A percentile compares a stretch with the other conserved stretches of the same genome.
Evolutionary conservation across 2,113 vertebrate genomes (phyloP).

Genomic region (Grammomys surdaster): DNA sequence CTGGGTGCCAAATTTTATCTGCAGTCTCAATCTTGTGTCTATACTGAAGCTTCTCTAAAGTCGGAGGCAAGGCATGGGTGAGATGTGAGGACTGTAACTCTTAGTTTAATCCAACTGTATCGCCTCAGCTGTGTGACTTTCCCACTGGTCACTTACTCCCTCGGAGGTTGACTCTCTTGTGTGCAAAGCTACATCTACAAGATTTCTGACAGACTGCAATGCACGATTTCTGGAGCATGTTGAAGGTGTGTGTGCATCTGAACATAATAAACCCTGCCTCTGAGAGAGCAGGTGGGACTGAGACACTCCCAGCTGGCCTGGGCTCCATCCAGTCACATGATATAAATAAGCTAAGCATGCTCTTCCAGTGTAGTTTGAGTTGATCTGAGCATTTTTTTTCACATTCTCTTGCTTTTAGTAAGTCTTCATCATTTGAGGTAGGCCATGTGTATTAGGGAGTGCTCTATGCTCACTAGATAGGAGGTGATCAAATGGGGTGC

Average conservation of each 20-base stretch:
- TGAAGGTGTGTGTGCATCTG: neutral
- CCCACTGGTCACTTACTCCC: neutral
- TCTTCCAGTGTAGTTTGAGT: slow-evolving; percentile 39
- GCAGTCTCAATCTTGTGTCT: slow-evolving; percentile 81
- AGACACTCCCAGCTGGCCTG: neutral
- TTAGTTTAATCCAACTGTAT: neutral
- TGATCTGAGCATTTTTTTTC: slow-evolving; percentile 32
- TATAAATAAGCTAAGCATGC: neutral
- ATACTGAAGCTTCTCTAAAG: slow-evolving; percentile 79
- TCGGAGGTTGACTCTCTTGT: slow-evolving; percentile 13
- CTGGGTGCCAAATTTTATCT: slow-evolving; percentile 82
- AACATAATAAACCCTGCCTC: slow-evolving; percentile 25
- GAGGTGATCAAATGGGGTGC: neutral
- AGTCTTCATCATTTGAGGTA: slow-evolving; percentile 7
- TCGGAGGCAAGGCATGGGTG: slow-evolving; percentile 5
- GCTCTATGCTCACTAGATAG: neutral
- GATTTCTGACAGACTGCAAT: slow-evolving; percentile 58
- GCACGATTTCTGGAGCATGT: slow-evolving; percentile 33
- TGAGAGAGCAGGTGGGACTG: neutral
- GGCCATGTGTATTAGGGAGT: neutral
- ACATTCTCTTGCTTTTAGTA: slow-evolving; percentile 58
- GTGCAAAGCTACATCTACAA: slow-evolving; percentile 26
- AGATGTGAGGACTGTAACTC: neutral
- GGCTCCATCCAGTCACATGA: neutral
- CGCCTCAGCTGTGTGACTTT: slow-evolving; percentile 8